A percentile compares a stretch with the other conserved stretches of the same genome.
phyloP scores from a whole-genome alignment of 2,113 vertebrate species.

The Potamarius usumacintae region DNA sequence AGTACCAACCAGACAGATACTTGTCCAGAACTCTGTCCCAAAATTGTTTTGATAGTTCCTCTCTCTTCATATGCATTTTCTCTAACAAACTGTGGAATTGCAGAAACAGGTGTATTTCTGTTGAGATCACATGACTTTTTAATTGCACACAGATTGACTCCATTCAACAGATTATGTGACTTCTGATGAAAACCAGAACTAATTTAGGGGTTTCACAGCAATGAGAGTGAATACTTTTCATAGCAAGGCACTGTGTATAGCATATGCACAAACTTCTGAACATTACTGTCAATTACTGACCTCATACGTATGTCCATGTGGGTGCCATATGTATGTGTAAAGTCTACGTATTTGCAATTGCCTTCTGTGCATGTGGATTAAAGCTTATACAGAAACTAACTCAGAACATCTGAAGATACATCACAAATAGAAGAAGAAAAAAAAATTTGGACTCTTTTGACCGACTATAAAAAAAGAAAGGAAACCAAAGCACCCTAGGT shows the following conservation, averaged over 20 bases:
- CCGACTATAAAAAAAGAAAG: neutral
- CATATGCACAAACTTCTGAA: neutral
- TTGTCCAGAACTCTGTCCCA: neutral
- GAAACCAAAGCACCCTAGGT: neutral
- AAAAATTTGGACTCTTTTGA: neutral
- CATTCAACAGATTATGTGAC: neutral
- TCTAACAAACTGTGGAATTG: neutral
- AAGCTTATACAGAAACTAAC: neutral
- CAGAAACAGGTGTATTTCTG: neutral
- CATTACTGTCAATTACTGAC: neutral
- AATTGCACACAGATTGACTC: neutral
- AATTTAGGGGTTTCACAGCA: neutral
- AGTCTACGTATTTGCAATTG: neutral
- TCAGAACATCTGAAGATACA: neutral
- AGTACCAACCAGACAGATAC: neutral
- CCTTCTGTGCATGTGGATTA: neutral
- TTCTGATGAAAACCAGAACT: neutral
- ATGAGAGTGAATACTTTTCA: neutral
- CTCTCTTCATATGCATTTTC: neutral
- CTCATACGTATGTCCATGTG: neutral
- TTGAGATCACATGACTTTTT: neutral
- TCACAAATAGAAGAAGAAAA: neutral
- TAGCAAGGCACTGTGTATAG: neutral
- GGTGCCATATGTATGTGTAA: constrained; percentile 2
- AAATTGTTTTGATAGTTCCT: neutral